phyloP scores from a whole-genome alignment of 2,113 vertebrate genomes.

The Candoia aspera region DNA sequence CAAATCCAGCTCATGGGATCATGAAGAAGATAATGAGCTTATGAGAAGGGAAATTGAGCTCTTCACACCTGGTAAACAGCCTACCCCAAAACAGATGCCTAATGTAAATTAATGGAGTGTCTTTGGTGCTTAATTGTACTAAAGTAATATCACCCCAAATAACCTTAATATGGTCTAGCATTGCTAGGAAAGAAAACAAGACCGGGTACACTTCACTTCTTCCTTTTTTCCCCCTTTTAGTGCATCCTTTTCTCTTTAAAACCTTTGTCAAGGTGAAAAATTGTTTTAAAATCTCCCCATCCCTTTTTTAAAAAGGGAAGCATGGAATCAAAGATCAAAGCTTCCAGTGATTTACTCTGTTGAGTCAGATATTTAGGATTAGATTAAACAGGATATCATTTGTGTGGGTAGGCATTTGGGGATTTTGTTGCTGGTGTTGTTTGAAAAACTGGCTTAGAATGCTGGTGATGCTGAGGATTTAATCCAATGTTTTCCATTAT shows the following conservation, averaged over 20 bases:
- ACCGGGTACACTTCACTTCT: neutral
- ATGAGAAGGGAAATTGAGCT: constrained; percentile 5
- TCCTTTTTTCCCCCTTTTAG: neutral
- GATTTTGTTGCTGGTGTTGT: too few relatives aligned
- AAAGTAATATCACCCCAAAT: constrained; percentile 5
- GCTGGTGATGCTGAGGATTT: too few relatives aligned
- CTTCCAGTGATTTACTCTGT: neutral
- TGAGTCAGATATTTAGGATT: neutral
- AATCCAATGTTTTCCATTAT: too few relatives aligned
- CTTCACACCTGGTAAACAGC: constrained; percentile 16
- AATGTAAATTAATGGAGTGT: constrained; percentile 28
- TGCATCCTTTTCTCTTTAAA: neutral
- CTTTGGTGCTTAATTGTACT: constrained; percentile 37
- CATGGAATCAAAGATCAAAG: too few relatives aligned
- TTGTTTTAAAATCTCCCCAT: neutral
- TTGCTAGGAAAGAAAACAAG: constrained; percentile 1
- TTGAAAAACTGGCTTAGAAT: too few relatives aligned
- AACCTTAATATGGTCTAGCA: constrained; percentile 7
- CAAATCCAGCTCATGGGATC: constrained; percentile 18
- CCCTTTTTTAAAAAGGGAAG: neutral
- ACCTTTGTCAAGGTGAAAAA: neutral
- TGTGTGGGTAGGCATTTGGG: too few relatives aligned
- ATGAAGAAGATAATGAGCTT: constrained; percentile 19
- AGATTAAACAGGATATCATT: neutral
- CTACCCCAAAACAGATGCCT: constrained; percentile 13